Evolutionary conservation across 2,888 invertebrate species (phyloP), one percentile per base, ranked within the genome.

Genomic region (Zygothrica quintamaculata): DNA sequence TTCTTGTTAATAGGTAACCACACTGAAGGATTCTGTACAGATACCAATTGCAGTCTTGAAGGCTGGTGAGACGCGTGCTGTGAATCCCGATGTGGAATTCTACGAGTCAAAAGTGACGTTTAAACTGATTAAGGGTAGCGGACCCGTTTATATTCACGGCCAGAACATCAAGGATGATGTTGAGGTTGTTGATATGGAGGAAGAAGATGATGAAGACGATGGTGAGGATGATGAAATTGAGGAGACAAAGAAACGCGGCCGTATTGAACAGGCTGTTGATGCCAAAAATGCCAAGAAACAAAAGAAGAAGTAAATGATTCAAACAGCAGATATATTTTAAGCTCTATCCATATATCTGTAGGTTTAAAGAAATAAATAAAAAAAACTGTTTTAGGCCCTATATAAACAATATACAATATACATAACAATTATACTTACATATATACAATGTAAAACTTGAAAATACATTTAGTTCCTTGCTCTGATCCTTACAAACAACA

Each of bases 41-140:
- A 95, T 96, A 80, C 96, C 96, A 3, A 95, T 96, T 69, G 96
- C 96, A 50, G 94, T 96, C 40, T 91, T 97, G 84, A 96, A 96
- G 92, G 94, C 94, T 26, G 96, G 96, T 3, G 95, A 95, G 88
- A 94, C 93, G 34, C 92, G 94, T 84, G 95, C 95, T 84, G 94
- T 94, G 66, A 94, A 95, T 89, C 93, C 96, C 59, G 96, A 96
- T 90, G 93, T 97, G 69, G 95, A 96, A 89, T 96, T 96, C 91
- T 96, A 96, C 6, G 96, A 96, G 91, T 95, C 96, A 46, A 96
- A 96, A 48, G 96, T 96, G 71, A 96, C 95, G 69, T 96, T 96
- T 90, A 95, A 94, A 81, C 93, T 96, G 62, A 92, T 94, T 72
- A 94, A 94, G 92, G 95, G 95, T 52, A 93, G 92, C 71, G 96